phyloP scores from a whole-genome alignment of 2,888 invertebrate species.

The Perdita meconis region DNA sequence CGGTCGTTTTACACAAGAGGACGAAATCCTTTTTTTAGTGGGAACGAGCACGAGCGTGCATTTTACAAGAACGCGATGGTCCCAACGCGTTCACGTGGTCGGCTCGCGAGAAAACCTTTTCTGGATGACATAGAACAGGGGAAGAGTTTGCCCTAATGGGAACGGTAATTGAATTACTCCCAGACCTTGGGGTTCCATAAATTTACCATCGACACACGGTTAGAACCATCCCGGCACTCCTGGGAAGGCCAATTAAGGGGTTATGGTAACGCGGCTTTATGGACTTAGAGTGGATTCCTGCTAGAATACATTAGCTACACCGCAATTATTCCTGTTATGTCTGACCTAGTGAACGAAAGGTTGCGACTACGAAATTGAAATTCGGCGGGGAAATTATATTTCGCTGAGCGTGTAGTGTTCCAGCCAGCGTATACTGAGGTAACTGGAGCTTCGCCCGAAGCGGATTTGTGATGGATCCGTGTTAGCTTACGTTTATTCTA shows the following conservation, averaged over 20 bases:
- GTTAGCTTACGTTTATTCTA: slow-evolving; percentile 6
- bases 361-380: slow-evolving; percentile 28
- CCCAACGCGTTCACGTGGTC: slow-evolving; percentile 1
- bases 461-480: slow-evolving; percentile 12
- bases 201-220: slow-evolving; percentile 67
- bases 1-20: neutral
- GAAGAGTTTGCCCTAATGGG: slow-evolving; percentile 64
- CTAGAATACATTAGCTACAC: slow-evolving; percentile 62
- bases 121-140: slow-evolving; percentile 24
- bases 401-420: neutral
- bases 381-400: slow-evolving; percentile 30
- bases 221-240: slow-evolving; percentile 58
- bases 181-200: slow-evolving; percentile 67
- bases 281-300: slow-evolving; percentile 69
- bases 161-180: slow-evolving; percentile 67
- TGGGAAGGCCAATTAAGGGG: slow-evolving; percentile 73
- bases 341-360: slow-evolving; percentile 43
- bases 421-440: neutral
- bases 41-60: slow-evolving; percentile 4
- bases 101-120: slow-evolving; percentile 32
- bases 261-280: slow-evolving; percentile 74
- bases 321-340: slow-evolving; percentile 62
- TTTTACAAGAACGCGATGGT: slow-evolving; percentile 12
- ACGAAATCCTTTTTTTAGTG: neutral
- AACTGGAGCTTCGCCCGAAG: slow-evolving; percentile 23